phyloP scores from a whole-genome alignment of 2,888 invertebrate species.

The Cyclophora albipunctata region DNA sequence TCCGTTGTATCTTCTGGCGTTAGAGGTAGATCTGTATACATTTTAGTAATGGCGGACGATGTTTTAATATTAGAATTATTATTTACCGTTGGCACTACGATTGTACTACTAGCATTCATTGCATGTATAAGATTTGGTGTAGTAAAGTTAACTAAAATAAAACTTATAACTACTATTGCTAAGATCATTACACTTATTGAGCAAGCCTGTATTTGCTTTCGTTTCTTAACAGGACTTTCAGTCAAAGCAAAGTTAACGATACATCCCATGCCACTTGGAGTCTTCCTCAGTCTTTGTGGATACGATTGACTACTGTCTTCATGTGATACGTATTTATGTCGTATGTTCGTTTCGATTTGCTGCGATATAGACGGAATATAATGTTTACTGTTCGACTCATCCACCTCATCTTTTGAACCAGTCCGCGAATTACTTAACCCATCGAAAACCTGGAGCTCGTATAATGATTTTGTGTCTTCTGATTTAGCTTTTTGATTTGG shows the following conservation, averaged over 20 bases:
- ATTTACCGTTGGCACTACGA: slow-evolving; percentile 59
- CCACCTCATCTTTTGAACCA: slow-evolving; percentile 22
- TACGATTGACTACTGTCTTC: slow-evolving; percentile 43
- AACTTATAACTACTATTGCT: slow-evolving; percentile 68
- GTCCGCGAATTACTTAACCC: slow-evolving; percentile 27
- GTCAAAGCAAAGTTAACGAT: slow-evolving; percentile 60
- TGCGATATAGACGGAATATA: slow-evolving; percentile 64
- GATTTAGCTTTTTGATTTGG: slow-evolving; percentile 35
- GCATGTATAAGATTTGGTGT: slow-evolving; percentile 54
- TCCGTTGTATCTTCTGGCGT: slow-evolving; percentile 25
- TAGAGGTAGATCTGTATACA: slow-evolving; percentile 32
- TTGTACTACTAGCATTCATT: slow-evolving; percentile 55
- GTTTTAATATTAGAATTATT: slow-evolving; percentile 40
- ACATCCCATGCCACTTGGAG: slow-evolving; percentile 64
- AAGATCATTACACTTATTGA: slow-evolving; percentile 72
- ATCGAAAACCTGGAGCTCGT: slow-evolving; percentile 27
- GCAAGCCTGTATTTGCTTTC: slow-evolving; percentile 70
- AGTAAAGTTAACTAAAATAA: slow-evolving; percentile 69
- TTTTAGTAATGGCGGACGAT: slow-evolving; percentile 42
- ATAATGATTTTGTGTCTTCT: slow-evolving; percentile 22
- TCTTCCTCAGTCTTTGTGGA: slow-evolving; percentile 59
- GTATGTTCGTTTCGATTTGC: slow-evolving; percentile 54
- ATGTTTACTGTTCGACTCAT: slow-evolving; percentile 29
- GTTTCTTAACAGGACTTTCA: slow-evolving; percentile 61
- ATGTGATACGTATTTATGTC: slow-evolving; percentile 56